Evolutionary conservation across 2,888 invertebrate species (phyloP).

Genomic region (Petrolisthes manimaculis): DNA sequence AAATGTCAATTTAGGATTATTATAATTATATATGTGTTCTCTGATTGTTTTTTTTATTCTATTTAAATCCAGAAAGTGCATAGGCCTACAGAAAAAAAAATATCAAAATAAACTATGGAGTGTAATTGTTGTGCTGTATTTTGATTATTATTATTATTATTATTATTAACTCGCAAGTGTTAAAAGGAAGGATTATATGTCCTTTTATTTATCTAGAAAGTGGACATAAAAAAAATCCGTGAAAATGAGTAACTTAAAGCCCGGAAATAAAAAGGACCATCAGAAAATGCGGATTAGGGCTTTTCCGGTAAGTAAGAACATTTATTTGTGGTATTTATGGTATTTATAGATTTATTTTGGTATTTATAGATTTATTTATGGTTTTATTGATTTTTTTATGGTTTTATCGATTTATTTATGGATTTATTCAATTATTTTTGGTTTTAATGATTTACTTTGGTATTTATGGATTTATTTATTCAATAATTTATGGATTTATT

Average conservation of each 20-base stretch:
- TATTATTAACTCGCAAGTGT: background rate
- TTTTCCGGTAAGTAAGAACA: slow-evolving; percentile 77
- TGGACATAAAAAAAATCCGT: slow-evolving; percentile 15
- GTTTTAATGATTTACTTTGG: background rate
- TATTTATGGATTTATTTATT: slow-evolving; percentile 9
- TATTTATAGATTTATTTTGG: background rate
- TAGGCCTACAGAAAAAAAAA: no score
- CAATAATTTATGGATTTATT: background rate
- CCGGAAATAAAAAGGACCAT: slow-evolving; percentile 81
- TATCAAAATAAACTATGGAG: no score
- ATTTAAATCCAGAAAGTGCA: no score
- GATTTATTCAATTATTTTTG: slow-evolving; percentile 2
- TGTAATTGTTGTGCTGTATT: no score
- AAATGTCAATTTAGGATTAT: no score
- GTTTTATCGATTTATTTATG: background rate
- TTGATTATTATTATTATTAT: no score
- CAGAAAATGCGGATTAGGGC: slow-evolving; percentile 98
- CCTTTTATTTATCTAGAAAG: background rate
- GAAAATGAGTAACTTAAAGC: slow-evolving; percentile 52
- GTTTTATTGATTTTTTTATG: background rate
- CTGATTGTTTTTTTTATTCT: no score
- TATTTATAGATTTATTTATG: background rate
- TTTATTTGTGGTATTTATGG: background rate
- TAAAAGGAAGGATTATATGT: no score
- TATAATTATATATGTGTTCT: no score